A percentile compares a stretch with the other conserved stretches of the same genome.
phyloP scores from a whole-genome alignment of 2,113 vertebrate species.

The Ciconia boyciana region DNA sequence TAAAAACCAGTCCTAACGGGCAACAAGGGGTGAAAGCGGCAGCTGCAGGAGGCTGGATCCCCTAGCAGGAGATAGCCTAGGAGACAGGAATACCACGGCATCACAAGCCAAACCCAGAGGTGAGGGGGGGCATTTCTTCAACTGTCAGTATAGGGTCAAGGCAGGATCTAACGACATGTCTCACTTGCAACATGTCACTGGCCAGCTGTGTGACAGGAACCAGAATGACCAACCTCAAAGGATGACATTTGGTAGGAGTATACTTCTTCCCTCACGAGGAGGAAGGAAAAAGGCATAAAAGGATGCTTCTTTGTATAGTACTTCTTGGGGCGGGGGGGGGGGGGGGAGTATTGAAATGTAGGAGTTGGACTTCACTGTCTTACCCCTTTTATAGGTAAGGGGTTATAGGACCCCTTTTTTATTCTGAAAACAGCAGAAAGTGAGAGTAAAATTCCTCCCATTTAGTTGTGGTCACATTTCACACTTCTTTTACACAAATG shows the following conservation, averaged over 20 bases:
- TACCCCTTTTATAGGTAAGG: not conserved
- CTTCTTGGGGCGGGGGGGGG: not conserved
- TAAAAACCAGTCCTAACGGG: not conserved
- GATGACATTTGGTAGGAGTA: not conserved
- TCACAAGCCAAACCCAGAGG: not conserved
- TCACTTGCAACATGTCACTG: not conserved
- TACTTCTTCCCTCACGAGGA: not conserved
- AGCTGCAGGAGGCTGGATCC: not conserved
- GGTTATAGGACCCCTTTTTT: too few species aligned
- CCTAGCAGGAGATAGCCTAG: not conserved
- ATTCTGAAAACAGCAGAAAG: constrained; percentile 1
- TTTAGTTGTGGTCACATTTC: constrained; percentile 43
- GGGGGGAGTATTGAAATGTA: not conserved
- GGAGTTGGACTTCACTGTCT: not conserved
- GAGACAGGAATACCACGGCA: not conserved
- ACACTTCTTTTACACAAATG: constrained; percentile 35
- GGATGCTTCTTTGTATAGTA: not conserved
- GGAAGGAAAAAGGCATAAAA: not conserved
- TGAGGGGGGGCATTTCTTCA: not conserved
- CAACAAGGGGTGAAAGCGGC: not conserved
- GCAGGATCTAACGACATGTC: not conserved
- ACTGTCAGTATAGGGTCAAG: not conserved
- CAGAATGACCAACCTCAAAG: not conserved
- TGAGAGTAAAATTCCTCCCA: constrained; percentile 34
- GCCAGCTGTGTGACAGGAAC: constrained; percentile 8